A percentile compares a stretch with the other conserved stretches of the same genome.
Evolutionary conservation across 1,140 invertebrate species (phyloP).

Genomic region (Diabrotica virgifera): DNA sequence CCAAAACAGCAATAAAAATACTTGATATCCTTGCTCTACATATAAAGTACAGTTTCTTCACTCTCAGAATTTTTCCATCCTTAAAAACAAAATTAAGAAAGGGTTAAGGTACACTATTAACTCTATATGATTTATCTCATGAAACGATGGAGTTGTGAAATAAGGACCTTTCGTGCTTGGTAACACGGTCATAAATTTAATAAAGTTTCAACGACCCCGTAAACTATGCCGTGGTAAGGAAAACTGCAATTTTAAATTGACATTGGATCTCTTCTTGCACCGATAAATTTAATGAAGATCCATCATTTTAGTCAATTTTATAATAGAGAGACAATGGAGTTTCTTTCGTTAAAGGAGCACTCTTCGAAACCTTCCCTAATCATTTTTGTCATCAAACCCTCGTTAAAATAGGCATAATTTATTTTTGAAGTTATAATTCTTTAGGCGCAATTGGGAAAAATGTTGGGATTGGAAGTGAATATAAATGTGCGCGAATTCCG

Average conservation of each 20-base stretch:
- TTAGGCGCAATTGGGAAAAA: too few species aligned
- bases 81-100: neutral
- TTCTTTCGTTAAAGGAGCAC: too few species aligned
- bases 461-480: too few species aligned
- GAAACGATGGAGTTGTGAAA: neutral
- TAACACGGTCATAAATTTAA: neutral
- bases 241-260: neutral
- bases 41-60: neutral
- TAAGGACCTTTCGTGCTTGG: neutral
- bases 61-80: neutral
- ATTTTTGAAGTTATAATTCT: too few species aligned
- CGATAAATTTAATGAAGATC: neutral
- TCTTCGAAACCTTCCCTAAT: too few species aligned
- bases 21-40: neutral
- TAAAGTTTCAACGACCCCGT: neutral
- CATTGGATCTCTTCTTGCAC: neutral
- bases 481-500: too few species aligned
- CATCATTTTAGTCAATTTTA: too few species aligned
- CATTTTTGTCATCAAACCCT: too few species aligned
- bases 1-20: too few species aligned
- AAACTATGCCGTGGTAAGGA: neutral
- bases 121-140: constrained; percentile 1
- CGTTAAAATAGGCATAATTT: too few species aligned
- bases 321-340: too few species aligned
- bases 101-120: neutral